Percentiles rank a stretch among this genome's conserved stretches.
Conservation (phyloP, 2,113 vertebrate species). For the Nycticebus coucang region DNA sequence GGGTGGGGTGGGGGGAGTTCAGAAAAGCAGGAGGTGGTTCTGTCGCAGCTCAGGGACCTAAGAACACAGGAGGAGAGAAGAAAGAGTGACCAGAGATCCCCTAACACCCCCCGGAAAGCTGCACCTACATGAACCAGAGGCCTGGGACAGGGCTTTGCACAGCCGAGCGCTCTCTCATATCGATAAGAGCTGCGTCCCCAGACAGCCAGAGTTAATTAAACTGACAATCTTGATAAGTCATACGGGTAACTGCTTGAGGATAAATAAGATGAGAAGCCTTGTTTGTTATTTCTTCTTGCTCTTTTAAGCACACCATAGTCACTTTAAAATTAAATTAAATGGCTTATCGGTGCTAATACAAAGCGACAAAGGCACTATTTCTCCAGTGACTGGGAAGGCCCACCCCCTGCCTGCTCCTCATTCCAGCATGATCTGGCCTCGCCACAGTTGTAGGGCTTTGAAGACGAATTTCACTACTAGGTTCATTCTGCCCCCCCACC, state of each 20-base stretch:
- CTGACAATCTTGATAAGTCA: conserved; percentile 49
- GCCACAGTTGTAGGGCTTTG: not conserved
- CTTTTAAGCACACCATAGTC: conserved; percentile 68
- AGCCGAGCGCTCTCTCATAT: fast-evolving
- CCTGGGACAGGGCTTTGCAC: fast-evolving
- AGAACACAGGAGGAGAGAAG: not conserved
- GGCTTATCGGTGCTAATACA: conserved; percentile 69
- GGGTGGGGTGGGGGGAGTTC: too few relatives aligned
- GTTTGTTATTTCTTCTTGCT: conserved; percentile 69
- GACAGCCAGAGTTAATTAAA: conserved; percentile 67
- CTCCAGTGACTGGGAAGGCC: conserved; percentile 34
- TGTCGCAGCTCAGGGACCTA: conserved; percentile 15
- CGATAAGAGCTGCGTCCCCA: not conserved
- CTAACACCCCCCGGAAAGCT: fast-evolving
- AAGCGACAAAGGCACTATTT: conserved; percentile 40
- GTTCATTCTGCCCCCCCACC: not conserved
- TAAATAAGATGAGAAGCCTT: conserved; percentile 57
- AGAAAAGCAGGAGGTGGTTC: not conserved
- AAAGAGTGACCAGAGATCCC: not conserved
- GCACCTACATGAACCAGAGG: fast-evolving
- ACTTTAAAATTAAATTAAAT: conserved; percentile 79
- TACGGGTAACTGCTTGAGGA: conserved; percentile 43
- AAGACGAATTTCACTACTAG: not conserved
- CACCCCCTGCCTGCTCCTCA: not conserved
- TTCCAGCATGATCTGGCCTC: conserved; percentile 1